These are phyloP conservation scores for Agrotis puta DNA, from an alignment of 2,888 invertebrate genomes.

Conservation along the genomic window DNA sequence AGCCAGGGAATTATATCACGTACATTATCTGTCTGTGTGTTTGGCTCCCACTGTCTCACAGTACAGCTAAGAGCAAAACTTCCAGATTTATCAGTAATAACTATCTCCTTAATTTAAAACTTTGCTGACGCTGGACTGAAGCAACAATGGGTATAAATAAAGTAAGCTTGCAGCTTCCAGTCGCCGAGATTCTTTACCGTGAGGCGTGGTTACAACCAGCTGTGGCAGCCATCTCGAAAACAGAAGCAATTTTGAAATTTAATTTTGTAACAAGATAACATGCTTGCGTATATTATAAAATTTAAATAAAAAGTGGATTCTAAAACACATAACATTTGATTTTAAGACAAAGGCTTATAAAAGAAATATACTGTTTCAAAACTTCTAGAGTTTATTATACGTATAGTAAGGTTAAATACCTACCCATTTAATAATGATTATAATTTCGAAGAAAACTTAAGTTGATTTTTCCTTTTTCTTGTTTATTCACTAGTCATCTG, in stretches of 20 bases:
- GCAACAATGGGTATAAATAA: slow-evolving; percentile 63
- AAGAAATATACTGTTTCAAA: not conserved
- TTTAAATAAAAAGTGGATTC: not conserved
- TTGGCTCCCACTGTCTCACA: slow-evolving; percentile 19
- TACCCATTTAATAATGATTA: not conserved
- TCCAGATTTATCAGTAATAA: slow-evolving; percentile 62
- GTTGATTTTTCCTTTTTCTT: not conserved
- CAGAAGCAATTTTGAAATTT: slow-evolving; percentile 61
- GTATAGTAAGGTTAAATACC: no score
- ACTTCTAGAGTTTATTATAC: no score
- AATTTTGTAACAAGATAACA: slow-evolving; percentile 50
- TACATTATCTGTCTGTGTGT: slow-evolving; percentile 41
- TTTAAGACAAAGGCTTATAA: not conserved
- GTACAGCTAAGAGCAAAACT: slow-evolving; percentile 48
- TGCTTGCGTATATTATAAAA: slow-evolving; percentile 24
- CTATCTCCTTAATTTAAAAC: slow-evolving; percentile 62
- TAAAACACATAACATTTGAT: not conserved
- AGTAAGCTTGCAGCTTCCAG: slow-evolving; percentile 42
- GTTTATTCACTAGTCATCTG: not conserved
- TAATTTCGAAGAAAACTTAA: not conserved
- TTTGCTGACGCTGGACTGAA: slow-evolving; percentile 48
- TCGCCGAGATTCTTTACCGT: slow-evolving; percentile 38
- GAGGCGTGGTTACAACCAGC: slow-evolving; percentile 55
- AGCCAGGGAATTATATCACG: slow-evolving; percentile 19
- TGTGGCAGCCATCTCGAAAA: slow-evolving; percentile 49